Percentiles rank a stretch among this genome's conserved stretches.
phyloP scores from a whole-genome alignment of 2,797 vertebrate species.

The Mormyrus hasselquistii region DNA sequence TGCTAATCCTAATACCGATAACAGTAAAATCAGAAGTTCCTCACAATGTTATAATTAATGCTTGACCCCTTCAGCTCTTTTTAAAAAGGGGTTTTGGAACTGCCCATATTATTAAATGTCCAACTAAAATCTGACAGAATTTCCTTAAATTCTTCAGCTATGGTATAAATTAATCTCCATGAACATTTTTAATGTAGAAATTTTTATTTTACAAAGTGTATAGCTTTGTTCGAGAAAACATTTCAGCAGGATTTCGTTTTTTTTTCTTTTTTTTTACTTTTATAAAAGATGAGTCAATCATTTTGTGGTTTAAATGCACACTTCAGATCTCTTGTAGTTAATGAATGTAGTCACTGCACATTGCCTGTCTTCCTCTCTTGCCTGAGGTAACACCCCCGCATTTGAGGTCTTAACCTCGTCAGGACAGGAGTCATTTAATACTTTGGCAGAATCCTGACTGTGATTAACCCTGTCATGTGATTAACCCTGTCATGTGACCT shows the following conservation, averaged over 20 bases:
- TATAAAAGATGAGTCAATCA: not conserved
- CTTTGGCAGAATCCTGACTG: not conserved
- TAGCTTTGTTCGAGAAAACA: not conserved
- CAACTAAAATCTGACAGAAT: not conserved
- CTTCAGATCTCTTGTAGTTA: not conserved
- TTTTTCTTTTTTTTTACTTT: not conserved
- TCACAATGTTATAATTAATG: not conserved
- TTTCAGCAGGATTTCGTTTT: not conserved
- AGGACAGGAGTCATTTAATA: not conserved
- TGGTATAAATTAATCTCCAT: not conserved
- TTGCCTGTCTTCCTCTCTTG: not conserved
- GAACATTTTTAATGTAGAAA: not conserved
- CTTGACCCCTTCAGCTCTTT: not conserved
- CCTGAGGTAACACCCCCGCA: not conserved
- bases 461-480: constrained; percentile 13
- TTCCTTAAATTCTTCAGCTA: not conserved
- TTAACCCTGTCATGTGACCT: constrained; percentile 10
- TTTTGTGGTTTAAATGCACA: not conserved
- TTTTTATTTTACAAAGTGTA: not conserved
- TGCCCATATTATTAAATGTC: not conserved
- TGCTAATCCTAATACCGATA: not conserved
- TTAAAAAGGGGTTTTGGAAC: not conserved
- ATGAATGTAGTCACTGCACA: not conserved
- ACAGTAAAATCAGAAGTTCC: not conserved
- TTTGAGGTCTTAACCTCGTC: not conserved